Evolutionary conservation across 2,888 invertebrate genomes (phyloP), one percentile per base, ranked within the genome.

Genomic region (Epistrophe grossulariae): DNA sequence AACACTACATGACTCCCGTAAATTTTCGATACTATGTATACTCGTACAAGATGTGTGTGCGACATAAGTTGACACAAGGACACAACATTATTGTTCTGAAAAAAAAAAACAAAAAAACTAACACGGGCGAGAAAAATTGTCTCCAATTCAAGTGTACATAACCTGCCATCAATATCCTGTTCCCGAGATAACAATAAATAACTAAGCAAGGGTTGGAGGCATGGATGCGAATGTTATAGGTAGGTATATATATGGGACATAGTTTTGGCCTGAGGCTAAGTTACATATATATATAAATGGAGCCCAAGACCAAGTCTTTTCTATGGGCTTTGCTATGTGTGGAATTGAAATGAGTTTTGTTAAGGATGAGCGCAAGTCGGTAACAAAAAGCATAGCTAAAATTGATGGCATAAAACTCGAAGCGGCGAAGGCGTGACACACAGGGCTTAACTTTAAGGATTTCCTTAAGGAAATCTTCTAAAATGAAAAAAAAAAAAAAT

Each of bases 91-190:
- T 55, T 74, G 66, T 40, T 72, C 52, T 28, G 19, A 15, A 19
- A 50, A 52, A 70, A 50, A 62, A 52, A 64, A 74, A 50, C 76
- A 15, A 19, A 50, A 52, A 70, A 50, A 62, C 60, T 70, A 74
- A 50, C 76, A 71, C 48, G 43, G 79, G 13, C 72, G 83, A 78
- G 78, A 83, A 87, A 87, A 82, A 87, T 82, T 79, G 82, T 82
- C 79, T 82, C 79, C 87, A 83, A 82, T 79, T 87, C 71, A 72
- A 82, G 79, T 87, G 83, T 76, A 87, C 82, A 87, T 87, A 87
- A 82, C 87, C 87, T 79, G 72, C 87, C 83, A 87, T 87, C 87
- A 87, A 87, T 87, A 83, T 87, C 82, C 76, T 74, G 82, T 76
- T 87, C 87, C 83, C 87, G 71, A 87, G 79, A 76, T 87, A 76